Conservation (phyloP, 2,888 invertebrate species). For the Epistrophe grossulariae region DNA sequence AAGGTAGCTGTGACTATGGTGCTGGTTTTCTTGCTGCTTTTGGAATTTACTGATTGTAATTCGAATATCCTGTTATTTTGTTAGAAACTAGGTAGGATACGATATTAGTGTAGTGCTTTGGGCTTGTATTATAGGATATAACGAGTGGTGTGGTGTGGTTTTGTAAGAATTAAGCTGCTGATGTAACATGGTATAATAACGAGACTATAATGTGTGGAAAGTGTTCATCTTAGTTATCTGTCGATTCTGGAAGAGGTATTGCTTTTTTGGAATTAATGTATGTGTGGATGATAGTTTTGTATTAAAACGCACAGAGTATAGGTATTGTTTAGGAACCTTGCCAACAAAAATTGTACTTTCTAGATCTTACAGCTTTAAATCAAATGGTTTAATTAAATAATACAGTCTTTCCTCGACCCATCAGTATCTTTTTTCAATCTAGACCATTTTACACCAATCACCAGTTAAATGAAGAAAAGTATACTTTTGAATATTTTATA, state of each 20-base stretch:
- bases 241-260: not conserved
- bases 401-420: too few species aligned
- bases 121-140: conserved; percentile 8
- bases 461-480: too few species aligned
- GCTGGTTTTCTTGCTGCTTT: conserved; percentile 32
- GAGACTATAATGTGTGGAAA: conserved; percentile 14
- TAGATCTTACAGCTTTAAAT: too few species aligned
- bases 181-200: not conserved
- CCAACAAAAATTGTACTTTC: too few species aligned
- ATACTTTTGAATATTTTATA: too few species aligned
- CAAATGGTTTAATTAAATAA: too few species aligned
- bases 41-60: conserved; percentile 67
- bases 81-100: not conserved
- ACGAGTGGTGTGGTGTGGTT: not conserved
- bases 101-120: not conserved
- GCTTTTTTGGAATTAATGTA: not conserved
- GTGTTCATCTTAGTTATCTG: conserved; percentile 4
- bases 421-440: too few species aligned
- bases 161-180: conserved; percentile 1
- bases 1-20: not conserved
- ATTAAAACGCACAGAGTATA: too few species aligned
- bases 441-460: too few species aligned
- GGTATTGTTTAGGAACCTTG: too few species aligned
- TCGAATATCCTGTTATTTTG: conserved; percentile 69
- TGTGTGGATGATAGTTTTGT: too few species aligned